A percentile compares a stretch with the other conserved stretches of the same genome.
Conservation (phyloP, 2,113 vertebrate genomes). For the Phasianus colchicus region DNA sequence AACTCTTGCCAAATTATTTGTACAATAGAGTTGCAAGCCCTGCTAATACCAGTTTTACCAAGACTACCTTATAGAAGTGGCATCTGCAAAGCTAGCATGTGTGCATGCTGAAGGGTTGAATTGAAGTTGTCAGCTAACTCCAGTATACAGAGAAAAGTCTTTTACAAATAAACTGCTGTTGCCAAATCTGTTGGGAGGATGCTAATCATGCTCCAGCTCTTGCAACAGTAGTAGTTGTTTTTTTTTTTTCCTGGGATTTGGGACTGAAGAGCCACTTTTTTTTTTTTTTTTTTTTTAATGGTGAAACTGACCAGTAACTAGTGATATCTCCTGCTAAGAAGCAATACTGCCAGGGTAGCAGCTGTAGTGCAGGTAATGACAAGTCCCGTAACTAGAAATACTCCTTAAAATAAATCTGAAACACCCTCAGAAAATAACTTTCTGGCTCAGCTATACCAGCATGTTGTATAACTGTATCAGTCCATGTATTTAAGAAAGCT, state of each 20-base stretch:
- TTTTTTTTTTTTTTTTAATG: too few species aligned
- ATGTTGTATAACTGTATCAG: background rate
- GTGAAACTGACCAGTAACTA: background rate
- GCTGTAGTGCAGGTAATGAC: background rate
- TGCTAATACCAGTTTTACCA: background rate
- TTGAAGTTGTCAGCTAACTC: background rate
- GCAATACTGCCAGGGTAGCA: background rate
- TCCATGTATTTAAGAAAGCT: background rate
- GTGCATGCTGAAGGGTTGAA: background rate
- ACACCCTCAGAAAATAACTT: background rate
- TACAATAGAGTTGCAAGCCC: background rate
- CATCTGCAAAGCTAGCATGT: background rate
- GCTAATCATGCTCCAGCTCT: background rate
- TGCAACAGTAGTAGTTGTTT: background rate
- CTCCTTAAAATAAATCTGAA: conserved; percentile 14
- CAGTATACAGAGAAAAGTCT: background rate
- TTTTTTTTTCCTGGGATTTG: background rate
- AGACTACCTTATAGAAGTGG: background rate
- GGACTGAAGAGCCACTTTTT: background rate
- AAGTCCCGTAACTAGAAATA: background rate
- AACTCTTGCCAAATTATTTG: background rate
- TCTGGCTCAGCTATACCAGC: background rate
- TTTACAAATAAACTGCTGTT: background rate
- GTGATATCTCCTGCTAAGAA: background rate
- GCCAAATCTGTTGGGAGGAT: background rate